Evolutionary conservation across 1,140 invertebrate species (phyloP).

Genomic region (Augochlora pura): DNA sequence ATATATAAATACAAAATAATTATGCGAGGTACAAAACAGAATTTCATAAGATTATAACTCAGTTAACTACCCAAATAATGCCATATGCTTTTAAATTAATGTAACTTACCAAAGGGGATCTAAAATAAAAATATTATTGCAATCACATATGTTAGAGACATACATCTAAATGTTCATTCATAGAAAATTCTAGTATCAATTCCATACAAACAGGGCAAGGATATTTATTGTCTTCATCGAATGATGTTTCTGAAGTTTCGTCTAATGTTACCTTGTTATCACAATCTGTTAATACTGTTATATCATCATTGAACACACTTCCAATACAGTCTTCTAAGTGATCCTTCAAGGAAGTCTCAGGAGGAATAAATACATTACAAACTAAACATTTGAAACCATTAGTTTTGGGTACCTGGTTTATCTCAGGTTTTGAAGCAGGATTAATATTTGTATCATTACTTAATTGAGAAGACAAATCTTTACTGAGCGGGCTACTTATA

Average conservation of each 20-base stretch:
- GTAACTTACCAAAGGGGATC: neutral
- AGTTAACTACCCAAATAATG: neutral
- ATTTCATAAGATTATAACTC: no score
- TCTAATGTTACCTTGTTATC: neutral
- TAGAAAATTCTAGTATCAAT: constrained; percentile 64
- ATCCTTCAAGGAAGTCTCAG: constrained; percentile 79
- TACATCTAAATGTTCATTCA: constrained; percentile 76
- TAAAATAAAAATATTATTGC: neutral
- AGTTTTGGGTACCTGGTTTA: constrained; percentile 34
- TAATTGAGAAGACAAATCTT: constrained; percentile 38
- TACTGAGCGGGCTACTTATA: constrained; percentile 49
- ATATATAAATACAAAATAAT: constrained; percentile 10
- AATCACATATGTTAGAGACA: constrained; percentile 61
- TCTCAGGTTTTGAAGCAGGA: neutral
- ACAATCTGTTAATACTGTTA: neutral
- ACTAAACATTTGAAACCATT: constrained; percentile 81
- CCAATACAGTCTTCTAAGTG: constrained; percentile 84
- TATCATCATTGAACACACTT: constrained; percentile 72
- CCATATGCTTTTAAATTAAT: neutral
- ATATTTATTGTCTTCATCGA: constrained; percentile 53
- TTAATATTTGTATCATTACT: neutral
- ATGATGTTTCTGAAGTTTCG: neutral
- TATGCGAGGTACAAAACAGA: neutral
- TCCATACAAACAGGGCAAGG: constrained; percentile 76
- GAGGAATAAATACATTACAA: constrained; percentile 81